Evolutionary conservation across 2,113 vertebrate species (phyloP).

Genomic region (Leuciscus idus): DNA sequence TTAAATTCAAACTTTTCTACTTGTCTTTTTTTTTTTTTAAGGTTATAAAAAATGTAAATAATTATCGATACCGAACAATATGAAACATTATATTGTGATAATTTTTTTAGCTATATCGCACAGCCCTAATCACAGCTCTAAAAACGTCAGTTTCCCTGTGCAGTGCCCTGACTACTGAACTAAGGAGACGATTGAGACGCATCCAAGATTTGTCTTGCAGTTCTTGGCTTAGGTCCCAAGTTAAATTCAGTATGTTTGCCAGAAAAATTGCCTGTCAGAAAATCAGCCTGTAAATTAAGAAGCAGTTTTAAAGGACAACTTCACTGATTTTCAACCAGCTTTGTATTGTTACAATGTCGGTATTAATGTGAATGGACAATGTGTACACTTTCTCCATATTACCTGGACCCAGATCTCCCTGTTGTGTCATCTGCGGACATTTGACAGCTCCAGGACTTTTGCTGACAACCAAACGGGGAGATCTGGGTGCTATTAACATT

Average conservation of each 20-base stretch:
- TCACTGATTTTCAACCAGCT: neutral
- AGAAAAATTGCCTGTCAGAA: neutral
- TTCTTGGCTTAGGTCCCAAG: neutral
- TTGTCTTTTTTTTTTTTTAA: too few species aligned
- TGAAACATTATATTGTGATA: too few species aligned
- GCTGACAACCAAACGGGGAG: neutral
- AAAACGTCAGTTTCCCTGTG: neutral
- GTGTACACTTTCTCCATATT: neutral
- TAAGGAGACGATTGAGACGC: neutral
- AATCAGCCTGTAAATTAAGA: neutral
- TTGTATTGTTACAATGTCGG: neutral
- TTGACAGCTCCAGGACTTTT: conserved; percentile 4
- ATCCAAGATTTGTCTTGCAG: neutral
- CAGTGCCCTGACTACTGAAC: conserved; percentile 8
- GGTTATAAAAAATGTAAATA: too few species aligned
- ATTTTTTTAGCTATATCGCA: too few species aligned
- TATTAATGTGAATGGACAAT: neutral
- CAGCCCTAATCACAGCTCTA: neutral
- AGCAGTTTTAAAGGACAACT: neutral
- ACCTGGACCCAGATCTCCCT: neutral
- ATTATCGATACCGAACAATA: too few species aligned
- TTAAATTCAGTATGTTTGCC: neutral
- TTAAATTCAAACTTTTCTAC: too few species aligned
- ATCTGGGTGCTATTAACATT: neutral
- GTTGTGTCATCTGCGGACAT: neutral